phyloP scores from a whole-genome alignment of 2,888 invertebrate species.

The Melipona beecheii region DNA sequence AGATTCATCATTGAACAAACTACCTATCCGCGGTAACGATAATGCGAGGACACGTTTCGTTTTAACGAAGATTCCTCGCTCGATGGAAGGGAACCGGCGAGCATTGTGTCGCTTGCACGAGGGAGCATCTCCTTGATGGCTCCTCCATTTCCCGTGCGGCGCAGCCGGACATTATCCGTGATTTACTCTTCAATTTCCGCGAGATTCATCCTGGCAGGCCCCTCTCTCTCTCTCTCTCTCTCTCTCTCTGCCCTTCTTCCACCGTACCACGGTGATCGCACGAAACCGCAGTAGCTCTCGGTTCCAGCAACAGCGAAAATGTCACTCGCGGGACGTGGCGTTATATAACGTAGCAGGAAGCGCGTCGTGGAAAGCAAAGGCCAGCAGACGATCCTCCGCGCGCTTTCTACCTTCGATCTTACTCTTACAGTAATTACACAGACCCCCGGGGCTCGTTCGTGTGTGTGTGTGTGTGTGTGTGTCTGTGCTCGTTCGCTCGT shows the following conservation, averaged over 20 bases:
- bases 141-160: slow-evolving; percentile 20
- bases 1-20: neutral
- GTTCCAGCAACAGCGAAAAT: slow-evolving; percentile 69
- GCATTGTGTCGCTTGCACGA: slow-evolving; percentile 12
- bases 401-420: slow-evolving; percentile 83
- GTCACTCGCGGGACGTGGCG: slow-evolving; percentile 73
- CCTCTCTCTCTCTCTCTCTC: no score
- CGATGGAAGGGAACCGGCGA: neutral
- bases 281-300: slow-evolving; percentile 49
- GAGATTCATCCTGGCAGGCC: slow-evolving; percentile 15
- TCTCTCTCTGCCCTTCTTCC: neutral
- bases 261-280: neutral
- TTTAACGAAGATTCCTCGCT: slow-evolving; percentile 21
- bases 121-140: slow-evolving; percentile 13
- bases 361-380: slow-evolving; percentile 82
- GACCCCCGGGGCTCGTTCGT: slow-evolving; percentile 51
- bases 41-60: slow-evolving; percentile 29
- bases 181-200: slow-evolving; percentile 47
- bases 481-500: slow-evolving; percentile 20
- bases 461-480: slow-evolving; percentile 13
- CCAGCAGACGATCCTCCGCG: slow-evolving; percentile 83
- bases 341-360: slow-evolving; percentile 78
- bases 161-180: slow-evolving; percentile 38
- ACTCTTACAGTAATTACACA: slow-evolving; percentile 78
- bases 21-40: slow-evolving; percentile 20